A percentile compares a stretch with the other conserved stretches of the same genome.
These are phyloP conservation scores for Phrynocephalus vlangalii DNA, from an alignment of 2,797 vertebrate genomes.

Conservation along the genomic window DNA sequence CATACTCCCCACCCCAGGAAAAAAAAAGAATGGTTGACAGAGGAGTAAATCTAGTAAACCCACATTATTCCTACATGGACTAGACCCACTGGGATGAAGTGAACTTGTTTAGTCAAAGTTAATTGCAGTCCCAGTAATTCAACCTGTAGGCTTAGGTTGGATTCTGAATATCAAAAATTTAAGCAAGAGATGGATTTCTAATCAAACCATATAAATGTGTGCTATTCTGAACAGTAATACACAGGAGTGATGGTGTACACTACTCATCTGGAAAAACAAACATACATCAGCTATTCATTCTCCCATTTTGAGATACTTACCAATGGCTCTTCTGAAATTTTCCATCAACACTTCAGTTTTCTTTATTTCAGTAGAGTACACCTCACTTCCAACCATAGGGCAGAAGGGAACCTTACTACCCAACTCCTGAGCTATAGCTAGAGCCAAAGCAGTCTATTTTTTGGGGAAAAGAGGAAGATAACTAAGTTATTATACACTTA, in stretches of 20 bases:
- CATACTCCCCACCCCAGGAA: background rate
- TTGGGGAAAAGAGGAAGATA: background rate
- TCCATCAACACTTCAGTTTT: constrained; percentile 99
- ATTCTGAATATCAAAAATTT: constrained; percentile 8
- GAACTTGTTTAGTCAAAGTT: background rate
- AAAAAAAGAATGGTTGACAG: background rate
- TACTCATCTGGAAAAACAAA: background rate
- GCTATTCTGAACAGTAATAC: no score
- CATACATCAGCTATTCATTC: background rate
- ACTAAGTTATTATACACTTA: background rate
- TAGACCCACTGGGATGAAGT: background rate
- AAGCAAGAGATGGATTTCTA: background rate
- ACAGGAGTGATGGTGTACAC: background rate
- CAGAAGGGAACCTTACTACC: constrained; percentile 99
- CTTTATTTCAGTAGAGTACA: constrained; percentile 98
- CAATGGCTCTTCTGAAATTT: constrained; percentile 97
- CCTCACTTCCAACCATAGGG: constrained; percentile 98
- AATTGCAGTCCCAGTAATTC: background rate
- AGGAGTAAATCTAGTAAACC: background rate
- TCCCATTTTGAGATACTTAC: constrained; percentile 77
- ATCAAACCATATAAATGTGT: background rate
- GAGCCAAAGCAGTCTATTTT: constrained; percentile 91
- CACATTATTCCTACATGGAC: background rate
- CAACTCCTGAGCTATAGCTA: constrained; percentile 96
- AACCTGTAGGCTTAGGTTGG: no score